These are phyloP conservation scores for Helleia helle DNA, from an alignment of 2,888 invertebrate genomes.

Conservation along the genomic window DNA sequence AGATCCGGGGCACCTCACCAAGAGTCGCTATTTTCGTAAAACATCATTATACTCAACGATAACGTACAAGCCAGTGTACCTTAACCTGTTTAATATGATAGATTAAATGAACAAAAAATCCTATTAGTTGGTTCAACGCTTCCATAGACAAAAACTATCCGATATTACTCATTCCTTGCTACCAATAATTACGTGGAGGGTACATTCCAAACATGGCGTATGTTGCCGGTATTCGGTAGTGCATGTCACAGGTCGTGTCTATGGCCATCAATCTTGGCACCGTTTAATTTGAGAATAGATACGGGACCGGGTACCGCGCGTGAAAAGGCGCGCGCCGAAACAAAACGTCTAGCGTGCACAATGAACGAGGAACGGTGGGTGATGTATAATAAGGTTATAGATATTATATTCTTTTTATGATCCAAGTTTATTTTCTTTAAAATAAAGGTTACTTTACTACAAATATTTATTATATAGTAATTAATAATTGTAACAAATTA, in stretches of 20 bases:
- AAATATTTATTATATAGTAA: too few relatives aligned
- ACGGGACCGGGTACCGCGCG: slow-evolving; percentile 25
- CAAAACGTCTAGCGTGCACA: slow-evolving; percentile 61
- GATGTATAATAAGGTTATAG: background rate
- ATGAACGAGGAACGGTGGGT: slow-evolving; percentile 28
- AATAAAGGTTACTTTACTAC: too few relatives aligned
- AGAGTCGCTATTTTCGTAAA: too few relatives aligned
- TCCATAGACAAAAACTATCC: slow-evolving; percentile 46
- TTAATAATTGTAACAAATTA: too few relatives aligned
- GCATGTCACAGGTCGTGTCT: slow-evolving; percentile 70
- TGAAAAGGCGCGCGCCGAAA: slow-evolving; percentile 48
- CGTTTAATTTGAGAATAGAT: slow-evolving; percentile 62
- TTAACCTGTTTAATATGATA: background rate
- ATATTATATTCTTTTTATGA: too few relatives aligned
- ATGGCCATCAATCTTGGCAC: slow-evolving; percentile 68
- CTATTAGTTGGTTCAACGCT: slow-evolving; percentile 52
- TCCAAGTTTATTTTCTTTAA: too few relatives aligned
- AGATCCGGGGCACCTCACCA: too few relatives aligned
- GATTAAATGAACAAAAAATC: slow-evolving; percentile 42
- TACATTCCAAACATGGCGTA: slow-evolving; percentile 49
- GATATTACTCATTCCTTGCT: slow-evolving; percentile 44
- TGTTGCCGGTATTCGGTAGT: slow-evolving; percentile 57
- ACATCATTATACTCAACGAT: too few relatives aligned
- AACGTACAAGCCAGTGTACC: too few relatives aligned
- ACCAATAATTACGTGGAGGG: slow-evolving; percentile 65